Conservation (phyloP, 2,113 vertebrate genomes). For the Festucalex cinctus region DNA sequence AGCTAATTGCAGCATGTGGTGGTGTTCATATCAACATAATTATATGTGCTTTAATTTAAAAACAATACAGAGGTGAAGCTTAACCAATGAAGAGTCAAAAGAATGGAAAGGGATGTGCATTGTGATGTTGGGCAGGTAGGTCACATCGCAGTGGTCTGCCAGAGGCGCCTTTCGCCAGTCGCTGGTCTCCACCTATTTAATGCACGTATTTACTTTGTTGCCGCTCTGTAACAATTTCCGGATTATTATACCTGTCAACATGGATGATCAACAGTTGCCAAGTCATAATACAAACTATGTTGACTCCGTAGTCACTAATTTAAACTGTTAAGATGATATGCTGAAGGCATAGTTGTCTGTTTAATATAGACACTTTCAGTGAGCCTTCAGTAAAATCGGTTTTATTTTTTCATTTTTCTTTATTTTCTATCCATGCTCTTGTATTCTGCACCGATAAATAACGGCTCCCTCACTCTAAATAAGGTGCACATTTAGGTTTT, state of each 20-base stretch:
- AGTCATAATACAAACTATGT: too few relatives aligned
- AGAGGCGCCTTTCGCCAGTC: constrained; percentile 21
- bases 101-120: constrained; percentile 28
- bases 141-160: constrained; percentile 67
- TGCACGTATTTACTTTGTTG: constrained; percentile 43
- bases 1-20: too few relatives aligned
- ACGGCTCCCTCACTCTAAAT: not conserved
- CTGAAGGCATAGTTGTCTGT: too few relatives aligned
- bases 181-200: constrained; percentile 51
- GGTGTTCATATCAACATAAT: too few relatives aligned
- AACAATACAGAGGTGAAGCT: not conserved
- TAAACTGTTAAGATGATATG: too few relatives aligned
- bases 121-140: constrained; percentile 65
- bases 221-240: not conserved
- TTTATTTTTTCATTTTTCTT: not conserved
- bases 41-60: too few relatives aligned
- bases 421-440: not conserved
- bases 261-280: too few relatives aligned
- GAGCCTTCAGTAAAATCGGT: too few relatives aligned
- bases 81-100: constrained; percentile 55
- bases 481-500: not conserved
- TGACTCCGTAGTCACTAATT: too few relatives aligned
- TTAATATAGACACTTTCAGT: too few relatives aligned
- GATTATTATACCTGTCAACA: not conserved
- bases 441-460: too few relatives aligned